Conservation (phyloP, 2,888 invertebrate genomes). For the Ochropleura plecta region DNA sequence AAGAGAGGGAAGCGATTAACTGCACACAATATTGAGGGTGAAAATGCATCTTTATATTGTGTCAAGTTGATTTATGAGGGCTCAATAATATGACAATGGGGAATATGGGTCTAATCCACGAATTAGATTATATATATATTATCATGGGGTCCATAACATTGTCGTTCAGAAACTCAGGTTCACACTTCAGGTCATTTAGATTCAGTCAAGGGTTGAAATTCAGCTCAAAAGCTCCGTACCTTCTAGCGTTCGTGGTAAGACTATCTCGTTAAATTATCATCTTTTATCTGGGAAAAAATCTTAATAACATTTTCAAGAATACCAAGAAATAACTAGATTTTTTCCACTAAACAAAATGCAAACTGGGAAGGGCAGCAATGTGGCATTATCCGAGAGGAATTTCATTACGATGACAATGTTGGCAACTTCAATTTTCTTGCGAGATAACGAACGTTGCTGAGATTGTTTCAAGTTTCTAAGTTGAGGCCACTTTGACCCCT, state of each 20-base stretch:
- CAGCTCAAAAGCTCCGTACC: slow-evolving; percentile 30
- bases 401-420: slow-evolving; percentile 88
- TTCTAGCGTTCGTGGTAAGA: slow-evolving; percentile 14
- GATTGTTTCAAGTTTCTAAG: slow-evolving; percentile 83
- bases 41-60: slow-evolving; percentile 47
- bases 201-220: slow-evolving; percentile 20
- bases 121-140: slow-evolving; percentile 1
- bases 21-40: slow-evolving; percentile 63
- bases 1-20: slow-evolving; percentile 67
- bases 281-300: slow-evolving; percentile 43
- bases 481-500: slow-evolving; percentile 86
- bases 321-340: slow-evolving; percentile 44
- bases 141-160: neutral
- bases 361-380: slow-evolving; percentile 52
- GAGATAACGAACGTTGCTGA: slow-evolving; percentile 84
- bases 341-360: slow-evolving; percentile 59
- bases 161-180: neutral
- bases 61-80: slow-evolving; percentile 38
- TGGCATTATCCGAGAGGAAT: slow-evolving; percentile 78
- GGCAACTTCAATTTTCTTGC: slow-evolving; percentile 84
- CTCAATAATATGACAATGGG: neutral
- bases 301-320: slow-evolving; percentile 44
- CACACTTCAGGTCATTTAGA: neutral
- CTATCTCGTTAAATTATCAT: slow-evolving; percentile 39
- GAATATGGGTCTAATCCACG: neutral